Base-by-base conservation (phyloP, 2,888 invertebrate genomes). In the Andrena flavipes region DNA sequence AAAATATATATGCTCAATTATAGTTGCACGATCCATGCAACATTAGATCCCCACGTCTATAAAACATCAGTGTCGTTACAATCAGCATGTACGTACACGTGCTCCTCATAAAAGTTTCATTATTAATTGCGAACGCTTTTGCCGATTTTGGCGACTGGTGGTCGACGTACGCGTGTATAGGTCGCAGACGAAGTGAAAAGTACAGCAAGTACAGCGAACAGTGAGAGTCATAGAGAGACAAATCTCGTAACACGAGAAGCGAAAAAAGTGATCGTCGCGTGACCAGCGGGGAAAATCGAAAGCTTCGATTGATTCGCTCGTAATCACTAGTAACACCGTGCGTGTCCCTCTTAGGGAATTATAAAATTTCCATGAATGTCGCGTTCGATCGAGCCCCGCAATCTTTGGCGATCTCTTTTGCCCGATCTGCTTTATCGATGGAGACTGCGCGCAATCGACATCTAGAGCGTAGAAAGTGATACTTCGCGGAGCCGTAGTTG, bases 131-230 rank as follows among this genome's bases (percentile, higher is more conserved):
- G 82, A 83, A 83, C 76, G 59, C 51, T 83, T 16, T 76, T 63
- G 74, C 68, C 51, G 56, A 33, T 59, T 51, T 64, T 4, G 13
- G 73, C 70, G 73, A 82, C 76, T 20, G 73, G 56, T 75, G 67
- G 54, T 59, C 35, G 29, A 77, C 60, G 69, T 64, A 51, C 68
- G 63, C 72, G 48, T 56, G 56, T 16, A 42, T 48, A 76, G 30
- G 49, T 82, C 82, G 78, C 76, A 73, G 72, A 85, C 82, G 71
- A 85, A 80, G 80, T 78, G 83, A 69, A 85, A 74, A 86, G 83
- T 83, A 83, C 73, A 80, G 81, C 76, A 74, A 86, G 83, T 83
- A 83, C 73, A 80, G 81, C 76, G 84, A 85, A 85, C 77, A 86
- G 80, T 76, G 72, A 84, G 33, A 82, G 71, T 63, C 69, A 54